Base-by-base conservation (phyloP, 2,888 invertebrate genomes). In the Drepanosiphum platanoidis region DNA sequence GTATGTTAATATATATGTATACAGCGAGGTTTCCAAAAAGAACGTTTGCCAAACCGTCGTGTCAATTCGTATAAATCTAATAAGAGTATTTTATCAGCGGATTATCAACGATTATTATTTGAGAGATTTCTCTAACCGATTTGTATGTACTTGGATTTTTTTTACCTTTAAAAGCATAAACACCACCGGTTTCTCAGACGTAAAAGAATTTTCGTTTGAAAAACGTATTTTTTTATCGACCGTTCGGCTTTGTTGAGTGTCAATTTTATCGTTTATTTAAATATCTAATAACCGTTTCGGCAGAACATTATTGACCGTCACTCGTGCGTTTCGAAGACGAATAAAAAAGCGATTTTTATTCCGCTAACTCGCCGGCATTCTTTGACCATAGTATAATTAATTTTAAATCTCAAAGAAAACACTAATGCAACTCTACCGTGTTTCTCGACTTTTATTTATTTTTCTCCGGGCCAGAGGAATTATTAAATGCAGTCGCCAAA, bases 401-500 rank as follows among this genome's bases (percentile, higher is more conserved):
- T 74, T 82, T 64, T 42, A 72, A 75, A 36, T 52, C 66, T 75
- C 83, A 66, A 75, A 83, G 66, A 34, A 74, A 83, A 74, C 34
- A 34, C 66, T 66, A 32, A 22, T 34, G 75, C 36, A 75, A 83
- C 27, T 74, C 32, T 46, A 39, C 74, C 64, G 82, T 83, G 72
- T 75, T 27, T 46, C 27, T 82, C 8, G 61, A 70, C 32, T 83
- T 74, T 71, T 81, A 36, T 34, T 82, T 82, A 42, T 64, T 82
- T 61, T 75, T 66, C 36, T 83, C 66, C 46, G 58, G 74, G 34
- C 74, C 74, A 75, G 27, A 75, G 66, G 58, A 83, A 74, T 66
- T 74, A 75, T 75, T 64, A 75, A 83, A 83, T 30, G 18, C 46
- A 42, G 74, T 75, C 74, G 83, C 83, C 83, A 83, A 83, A 83